Evolutionary conservation across 2,797 vertebrate genomes (phyloP).

Genomic region (Mormyrus proboscirostris): DNA sequence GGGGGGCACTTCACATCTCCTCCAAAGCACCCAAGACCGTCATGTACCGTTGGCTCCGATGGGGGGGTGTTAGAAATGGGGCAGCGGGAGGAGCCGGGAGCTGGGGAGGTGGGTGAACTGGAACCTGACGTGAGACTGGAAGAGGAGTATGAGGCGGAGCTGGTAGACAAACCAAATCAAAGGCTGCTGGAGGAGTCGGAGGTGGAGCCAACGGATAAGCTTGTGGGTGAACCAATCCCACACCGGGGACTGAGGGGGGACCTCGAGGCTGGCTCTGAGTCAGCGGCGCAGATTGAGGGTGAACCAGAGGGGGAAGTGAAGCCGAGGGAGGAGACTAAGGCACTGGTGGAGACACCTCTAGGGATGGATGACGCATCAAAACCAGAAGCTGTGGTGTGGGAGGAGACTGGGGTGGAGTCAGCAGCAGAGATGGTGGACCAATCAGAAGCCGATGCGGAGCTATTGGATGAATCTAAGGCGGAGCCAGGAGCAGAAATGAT

Average conservation of each 20-base stretch:
- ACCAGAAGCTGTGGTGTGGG: neutral
- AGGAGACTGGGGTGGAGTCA: neutral
- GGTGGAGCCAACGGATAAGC: neutral
- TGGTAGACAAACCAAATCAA: no score
- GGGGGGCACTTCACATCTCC: slow-evolving; percentile 19
- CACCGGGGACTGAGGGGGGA: neutral
- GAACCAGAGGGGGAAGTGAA: neutral
- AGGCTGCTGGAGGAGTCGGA: neutral
- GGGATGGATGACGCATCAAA: neutral
- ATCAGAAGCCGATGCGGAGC: neutral
- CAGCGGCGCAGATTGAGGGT: neutral
- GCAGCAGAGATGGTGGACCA: neutral
- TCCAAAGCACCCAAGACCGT: slow-evolving; percentile 16
- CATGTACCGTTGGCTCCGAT: neutral
- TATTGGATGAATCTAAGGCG: neutral
- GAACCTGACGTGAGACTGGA: neutral
- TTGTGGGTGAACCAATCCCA: neutral
- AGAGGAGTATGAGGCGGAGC: neutral
- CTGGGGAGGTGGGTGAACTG: neutral
- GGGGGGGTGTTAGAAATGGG: neutral
- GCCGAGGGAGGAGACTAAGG: neutral
- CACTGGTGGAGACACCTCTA: neutral
- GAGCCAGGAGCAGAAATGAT: neutral
- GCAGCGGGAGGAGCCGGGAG: neutral
- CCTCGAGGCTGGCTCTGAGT: neutral